These are phyloP conservation scores for Pyrocephalus nanus DNA, from an alignment of 2,797 vertebrate genomes.

Conservation along the genomic window DNA sequence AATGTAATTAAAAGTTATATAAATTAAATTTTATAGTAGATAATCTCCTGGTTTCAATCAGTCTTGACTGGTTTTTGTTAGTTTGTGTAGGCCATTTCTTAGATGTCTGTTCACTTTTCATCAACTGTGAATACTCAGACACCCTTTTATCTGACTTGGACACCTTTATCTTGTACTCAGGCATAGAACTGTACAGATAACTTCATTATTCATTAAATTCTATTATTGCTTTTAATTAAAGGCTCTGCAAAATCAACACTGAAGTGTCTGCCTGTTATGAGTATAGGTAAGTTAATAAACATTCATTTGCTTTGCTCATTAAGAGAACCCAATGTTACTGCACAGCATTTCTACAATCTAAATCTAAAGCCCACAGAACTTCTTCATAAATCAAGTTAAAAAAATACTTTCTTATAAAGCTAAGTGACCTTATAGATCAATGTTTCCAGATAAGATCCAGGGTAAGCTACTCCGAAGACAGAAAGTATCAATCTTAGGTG, in stretches of 20 bases:
- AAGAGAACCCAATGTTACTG: neutral
- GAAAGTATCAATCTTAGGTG: slow-evolving; percentile 28
- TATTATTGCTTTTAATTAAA: slow-evolving; percentile 11
- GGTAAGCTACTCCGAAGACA: slow-evolving; percentile 16
- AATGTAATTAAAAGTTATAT: neutral
- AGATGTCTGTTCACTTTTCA: neutral
- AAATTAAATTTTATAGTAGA: neutral
- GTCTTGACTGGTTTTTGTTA: neutral
- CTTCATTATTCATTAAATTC: neutral
- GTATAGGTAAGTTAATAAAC: slow-evolving; percentile 21
- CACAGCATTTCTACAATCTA: neutral
- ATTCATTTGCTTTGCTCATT: neutral
- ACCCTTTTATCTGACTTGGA: neutral
- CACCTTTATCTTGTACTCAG: neutral
- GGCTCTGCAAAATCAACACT: neutral
- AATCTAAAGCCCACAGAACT: neutral
- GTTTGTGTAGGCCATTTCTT: neutral
- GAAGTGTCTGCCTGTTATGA: neutral
- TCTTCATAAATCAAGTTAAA: slow-evolving; percentile 20
- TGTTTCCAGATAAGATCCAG: slow-evolving; percentile 30
- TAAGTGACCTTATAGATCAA: slow-evolving; percentile 38
- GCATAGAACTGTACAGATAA: neutral
- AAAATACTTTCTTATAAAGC: slow-evolving; percentile 30
- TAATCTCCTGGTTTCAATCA: neutral
- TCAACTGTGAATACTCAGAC: neutral